Percentiles rank a stretch among this genome's conserved stretches.
Conservation (phyloP, 2,888 invertebrate genomes). For the Pomacea canaliculata region DNA sequence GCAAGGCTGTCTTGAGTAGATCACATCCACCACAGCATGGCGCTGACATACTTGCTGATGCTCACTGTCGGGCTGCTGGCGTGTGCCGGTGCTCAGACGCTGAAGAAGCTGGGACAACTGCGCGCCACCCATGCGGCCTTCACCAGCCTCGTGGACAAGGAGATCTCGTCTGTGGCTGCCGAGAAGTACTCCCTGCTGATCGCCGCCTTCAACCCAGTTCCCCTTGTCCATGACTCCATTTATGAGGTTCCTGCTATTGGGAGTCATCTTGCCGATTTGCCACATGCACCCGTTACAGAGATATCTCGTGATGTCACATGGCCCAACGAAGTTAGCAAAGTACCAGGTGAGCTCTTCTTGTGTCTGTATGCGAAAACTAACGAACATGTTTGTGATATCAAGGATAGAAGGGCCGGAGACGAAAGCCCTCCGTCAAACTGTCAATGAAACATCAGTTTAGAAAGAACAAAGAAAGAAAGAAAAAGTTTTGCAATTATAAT, state of each 20-base stretch:
- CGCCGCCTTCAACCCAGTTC: constrained; percentile 25
- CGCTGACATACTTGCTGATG: too few relatives aligned
- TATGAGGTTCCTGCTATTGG: constrained; percentile 29
- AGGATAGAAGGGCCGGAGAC: too few relatives aligned
- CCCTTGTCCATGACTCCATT: constrained; percentile 22
- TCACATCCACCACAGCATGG: too few relatives aligned
- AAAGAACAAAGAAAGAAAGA: too few relatives aligned
- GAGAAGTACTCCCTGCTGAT: constrained; percentile 25
- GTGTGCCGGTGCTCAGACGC: neutral
- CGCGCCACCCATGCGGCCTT: constrained; percentile 36
- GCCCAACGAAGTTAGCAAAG: constrained; percentile 31
- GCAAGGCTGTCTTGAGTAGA: too few relatives aligned
- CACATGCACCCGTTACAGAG: neutral
- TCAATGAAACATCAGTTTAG: too few relatives aligned
- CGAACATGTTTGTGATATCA: too few relatives aligned
- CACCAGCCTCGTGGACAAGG: constrained; percentile 29
- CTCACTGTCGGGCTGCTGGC: too few relatives aligned
- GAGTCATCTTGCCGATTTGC: constrained; percentile 10
- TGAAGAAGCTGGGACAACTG: constrained; percentile 31
- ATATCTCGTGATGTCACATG: constrained; percentile 24
- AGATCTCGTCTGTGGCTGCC: neutral
- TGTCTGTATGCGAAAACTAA: neutral
- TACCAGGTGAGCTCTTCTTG: constrained; percentile 15
- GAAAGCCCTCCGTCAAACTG: too few relatives aligned
- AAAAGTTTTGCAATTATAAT: too few relatives aligned